These are phyloP conservation scores for Nerophis ophidion DNA, from an alignment of 2,113 vertebrate genomes.

Conservation along the genomic window DNA sequence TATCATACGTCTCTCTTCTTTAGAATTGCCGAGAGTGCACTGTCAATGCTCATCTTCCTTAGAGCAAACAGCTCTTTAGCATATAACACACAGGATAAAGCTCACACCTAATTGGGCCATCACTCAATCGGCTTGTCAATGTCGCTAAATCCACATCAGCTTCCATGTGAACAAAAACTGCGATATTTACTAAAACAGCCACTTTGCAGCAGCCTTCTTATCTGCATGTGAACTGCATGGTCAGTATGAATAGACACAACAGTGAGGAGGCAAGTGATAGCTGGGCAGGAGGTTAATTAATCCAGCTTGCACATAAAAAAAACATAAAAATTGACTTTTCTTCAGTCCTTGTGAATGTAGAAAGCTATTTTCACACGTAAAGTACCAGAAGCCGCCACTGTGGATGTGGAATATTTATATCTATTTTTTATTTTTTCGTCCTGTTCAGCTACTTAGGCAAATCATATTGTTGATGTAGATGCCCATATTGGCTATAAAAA, in stretches of 20 bases:
- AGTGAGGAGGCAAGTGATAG: slow-evolving; percentile 17
- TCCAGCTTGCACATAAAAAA: slow-evolving; percentile 26
- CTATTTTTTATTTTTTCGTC: no score
- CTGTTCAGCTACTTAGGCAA: no score
- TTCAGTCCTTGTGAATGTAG: slow-evolving; percentile 13
- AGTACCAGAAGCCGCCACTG: neutral
- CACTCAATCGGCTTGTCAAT: slow-evolving; percentile 50
- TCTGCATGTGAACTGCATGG: slow-evolving; percentile 42
- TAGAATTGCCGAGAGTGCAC: neutral
- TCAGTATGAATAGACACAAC: slow-evolving; percentile 27
- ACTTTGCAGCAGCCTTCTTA: slow-evolving; percentile 29
- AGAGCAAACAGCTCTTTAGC: slow-evolving; percentile 49
- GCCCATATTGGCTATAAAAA: no score
- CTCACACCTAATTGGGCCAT: slow-evolving; percentile 47
- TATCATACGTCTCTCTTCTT: slow-evolving; percentile 5
- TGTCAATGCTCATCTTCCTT: slow-evolving; percentile 8
- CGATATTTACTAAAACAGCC: slow-evolving; percentile 7
- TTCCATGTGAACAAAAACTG: slow-evolving; percentile 16
- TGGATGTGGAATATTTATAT: neutral
- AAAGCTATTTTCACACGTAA: slow-evolving; percentile 6
- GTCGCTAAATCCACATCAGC: slow-evolving; percentile 27
- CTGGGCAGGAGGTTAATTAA: slow-evolving; percentile 43
- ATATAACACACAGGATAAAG: slow-evolving; percentile 43
- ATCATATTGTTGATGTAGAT: no score
- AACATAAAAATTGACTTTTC: slow-evolving; percentile 13